Conservation (phyloP, 2,888 invertebrate genomes). For the Agriotes lineatus region DNA sequence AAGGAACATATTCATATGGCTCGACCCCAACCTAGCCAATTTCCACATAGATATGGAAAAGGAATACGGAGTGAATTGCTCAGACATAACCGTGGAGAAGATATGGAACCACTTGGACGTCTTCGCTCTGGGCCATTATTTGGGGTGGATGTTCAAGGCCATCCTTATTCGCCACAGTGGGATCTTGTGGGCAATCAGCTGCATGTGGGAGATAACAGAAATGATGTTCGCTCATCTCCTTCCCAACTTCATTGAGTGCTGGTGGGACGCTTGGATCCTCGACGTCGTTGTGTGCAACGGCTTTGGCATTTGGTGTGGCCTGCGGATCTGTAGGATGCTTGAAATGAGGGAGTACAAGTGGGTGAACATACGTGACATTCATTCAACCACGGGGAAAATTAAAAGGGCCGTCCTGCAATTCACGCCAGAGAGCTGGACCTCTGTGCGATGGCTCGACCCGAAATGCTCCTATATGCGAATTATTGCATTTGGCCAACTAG, state of each 20-base stretch:
- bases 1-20: slow-evolving; percentile 92
- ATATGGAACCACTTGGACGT: slow-evolving; percentile 96
- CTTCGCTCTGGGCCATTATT: slow-evolving; percentile 96
- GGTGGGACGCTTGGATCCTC: slow-evolving; percentile 98
- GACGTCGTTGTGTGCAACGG: slow-evolving; percentile 99
- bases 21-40: slow-evolving; percentile 90
- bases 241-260: slow-evolving; percentile 97
- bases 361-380: slow-evolving; percentile 98
- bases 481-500: slow-evolving; percentile 93
- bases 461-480: slow-evolving; percentile 96
- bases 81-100: slow-evolving; percentile 87
- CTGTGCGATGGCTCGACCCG: slow-evolving; percentile 96
- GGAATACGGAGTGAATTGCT: slow-evolving; percentile 98
- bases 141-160: slow-evolving; percentile 98
- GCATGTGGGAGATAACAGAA: slow-evolving; percentile 99
- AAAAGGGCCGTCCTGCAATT: slow-evolving; percentile 97
- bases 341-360: slow-evolving; percentile 99
- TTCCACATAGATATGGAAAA: slow-evolving; percentile 96
- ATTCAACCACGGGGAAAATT: slow-evolving; percentile 95
- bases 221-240: slow-evolving; percentile 95
- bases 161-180: slow-evolving; percentile 95
- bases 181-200: slow-evolving; percentile 97
- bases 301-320: slow-evolving; percentile 94
- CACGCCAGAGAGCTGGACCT: slow-evolving; percentile 97
- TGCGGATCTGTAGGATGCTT: slow-evolving; percentile 91